A percentile compares a stretch with the other conserved stretches of the same genome.
Conservation (phyloP, 2,113 vertebrate genomes). For the Corvus hawaiiensis region DNA sequence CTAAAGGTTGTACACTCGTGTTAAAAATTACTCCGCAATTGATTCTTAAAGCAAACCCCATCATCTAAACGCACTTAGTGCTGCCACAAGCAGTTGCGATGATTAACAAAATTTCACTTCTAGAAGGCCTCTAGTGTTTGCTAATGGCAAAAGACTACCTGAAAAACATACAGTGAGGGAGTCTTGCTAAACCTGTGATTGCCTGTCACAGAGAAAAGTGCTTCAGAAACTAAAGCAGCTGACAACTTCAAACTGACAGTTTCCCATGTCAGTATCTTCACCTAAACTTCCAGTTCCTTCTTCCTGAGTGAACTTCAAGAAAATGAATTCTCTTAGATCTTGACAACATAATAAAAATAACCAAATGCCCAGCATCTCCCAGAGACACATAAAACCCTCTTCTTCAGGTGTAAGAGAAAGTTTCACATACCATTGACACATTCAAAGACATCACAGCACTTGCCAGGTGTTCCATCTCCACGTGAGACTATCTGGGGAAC, state of each 20-base stretch:
- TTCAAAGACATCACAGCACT: constrained; percentile 90
- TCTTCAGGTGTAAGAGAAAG: constrained; percentile 41
- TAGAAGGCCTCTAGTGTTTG: neutral
- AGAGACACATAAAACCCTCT: neutral
- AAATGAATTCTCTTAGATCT: neutral
- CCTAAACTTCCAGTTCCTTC: neutral
- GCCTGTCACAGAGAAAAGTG: neutral
- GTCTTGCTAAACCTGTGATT: neutral
- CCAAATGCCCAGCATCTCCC: neutral
- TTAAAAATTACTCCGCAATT: neutral
- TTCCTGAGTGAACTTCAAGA: neutral
- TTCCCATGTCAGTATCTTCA: neutral
- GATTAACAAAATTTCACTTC: neutral
- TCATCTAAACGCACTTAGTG: neutral
- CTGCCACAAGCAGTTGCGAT: neutral
- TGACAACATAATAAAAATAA: neutral
- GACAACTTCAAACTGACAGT: neutral
- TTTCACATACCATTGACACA: constrained; percentile 86
- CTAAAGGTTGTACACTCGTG: neutral
- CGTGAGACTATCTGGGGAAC: constrained; percentile 81
- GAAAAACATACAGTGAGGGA: neutral
- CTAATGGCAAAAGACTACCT: neutral
- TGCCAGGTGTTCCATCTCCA: constrained; percentile 86
- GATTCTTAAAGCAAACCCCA: neutral
- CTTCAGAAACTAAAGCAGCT: neutral